Evolutionary conservation across 2,888 invertebrate species (phyloP), one percentile per base, ranked within the genome.

Genomic region (Zelleria hepariella): DNA sequence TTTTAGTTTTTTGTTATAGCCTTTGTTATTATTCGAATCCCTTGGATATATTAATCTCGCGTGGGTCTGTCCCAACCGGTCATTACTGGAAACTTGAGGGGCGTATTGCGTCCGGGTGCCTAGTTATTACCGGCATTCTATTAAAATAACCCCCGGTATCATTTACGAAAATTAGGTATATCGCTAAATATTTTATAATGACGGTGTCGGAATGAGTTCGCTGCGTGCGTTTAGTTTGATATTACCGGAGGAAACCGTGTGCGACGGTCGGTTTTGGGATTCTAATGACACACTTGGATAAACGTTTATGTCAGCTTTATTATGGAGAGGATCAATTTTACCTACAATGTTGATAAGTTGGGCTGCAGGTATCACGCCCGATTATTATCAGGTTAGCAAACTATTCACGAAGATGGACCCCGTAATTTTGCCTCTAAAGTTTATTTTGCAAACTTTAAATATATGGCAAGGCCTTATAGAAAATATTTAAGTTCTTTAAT

Each of bases 111-210:
- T 79, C 75, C 83, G 82, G 83, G 74, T 85, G 84, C 84, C 80
- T 84, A 82, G 81, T 86, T 86, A 88, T 88, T 88, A 87, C 72
- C 76, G 76, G 71, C 80, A 74, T 81, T 85, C 83, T 87, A 85
- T 82, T 83, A 84, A 85, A 87, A 85, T 83, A 79, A 75, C 79
- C 74, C 77, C 70, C n/a, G 20, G 78, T 81, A 83, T 85, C 80
- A 84, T 87, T 86, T 84, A 81, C 73, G 67, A 85, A 42, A 88
- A 87, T 88, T 85, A 82, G 85, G 77, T 79, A 77, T 76, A 82
- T 84, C 83, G 87, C 86, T 88, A 88, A 88, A 88, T 87, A 88
- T 87, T 88, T 87, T 87, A 79, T 88, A 87, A 88, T 87, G 80
- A 81, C 69, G 76, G 77, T 73, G 69, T 71, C 66, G 67, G 74